Base-by-base conservation (phyloP, 2,888 invertebrate species). In the Trissoscelio sp. region DNA sequence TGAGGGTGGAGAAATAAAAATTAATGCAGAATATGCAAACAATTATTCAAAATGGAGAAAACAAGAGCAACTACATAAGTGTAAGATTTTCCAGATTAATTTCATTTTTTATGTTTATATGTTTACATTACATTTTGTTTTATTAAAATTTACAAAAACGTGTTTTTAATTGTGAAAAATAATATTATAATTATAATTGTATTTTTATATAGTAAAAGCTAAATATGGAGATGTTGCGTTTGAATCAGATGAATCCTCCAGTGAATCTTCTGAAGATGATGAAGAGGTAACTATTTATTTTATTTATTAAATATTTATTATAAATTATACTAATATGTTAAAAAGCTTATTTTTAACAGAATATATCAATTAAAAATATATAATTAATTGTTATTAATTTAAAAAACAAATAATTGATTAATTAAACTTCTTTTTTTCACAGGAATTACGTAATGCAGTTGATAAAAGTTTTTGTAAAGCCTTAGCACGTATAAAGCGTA, bases 381-480 rank as follows among this genome's bases (percentile, higher is more conserved):
- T n/a, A n/a, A n/a, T n/a, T n/a, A n/a, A n/a, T n/a, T n/a, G n/a
- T n/a, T n/a, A n/a, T n/a, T n/a, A n/a, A n/a, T n/a, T n/a, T n/a
- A n/a, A n/a, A n/a, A n/a, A n/a, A n/a, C n/a, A n/a, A n/a, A n/a
- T n/a, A n/a, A n/a, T n/a, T n/a, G n/a, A n/a, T n/a, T n/a, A n/a
- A n/a, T n/a, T n/a, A n/a, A n/a, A n/a, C n/a, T n/a, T n/a, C n/a
- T n/a, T n/a, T n/a, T n/a, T 28, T 14, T 85, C 85, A 18, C 83
- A 93, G 93, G 93, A 94, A 91, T 85, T 95, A 90, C 91, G 94
- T 0, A 93, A 95, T 86, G 93, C 95, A 83, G 92, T 95, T 53
- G 98, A 99, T 88, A 95, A 96, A 84, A 95, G 96, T 83, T 99
- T 99, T 91, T 94, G 97, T 46, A 96, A 96, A 91, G 96, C 98